Percentiles rank a stretch among this genome's conserved stretches.
Evolutionary conservation across 2,888 invertebrate species (phyloP).

Genomic region (Zaprionus obscuricornis): DNA sequence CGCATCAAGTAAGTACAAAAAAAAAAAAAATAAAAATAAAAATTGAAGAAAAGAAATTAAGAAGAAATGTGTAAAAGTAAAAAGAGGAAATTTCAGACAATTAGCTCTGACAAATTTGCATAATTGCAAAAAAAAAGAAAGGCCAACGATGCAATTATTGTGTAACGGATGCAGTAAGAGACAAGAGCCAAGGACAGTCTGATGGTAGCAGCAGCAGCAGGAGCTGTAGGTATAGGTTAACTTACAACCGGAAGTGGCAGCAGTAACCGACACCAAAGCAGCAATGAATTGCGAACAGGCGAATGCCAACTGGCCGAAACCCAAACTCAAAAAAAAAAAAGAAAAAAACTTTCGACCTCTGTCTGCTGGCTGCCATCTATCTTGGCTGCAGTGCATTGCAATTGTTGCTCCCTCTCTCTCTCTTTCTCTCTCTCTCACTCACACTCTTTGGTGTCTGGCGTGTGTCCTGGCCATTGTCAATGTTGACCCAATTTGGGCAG

Average conservation of each 20-base stretch:
- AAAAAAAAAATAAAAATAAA: too few species aligned
- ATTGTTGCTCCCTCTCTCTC: not conserved
- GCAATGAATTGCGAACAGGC: conserved; percentile 62
- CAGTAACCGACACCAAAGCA: conserved; percentile 67
- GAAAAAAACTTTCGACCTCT: too few species aligned
- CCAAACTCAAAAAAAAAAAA: too few species aligned
- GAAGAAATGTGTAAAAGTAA: too few species aligned
- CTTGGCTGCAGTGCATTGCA: conserved; percentile 17
- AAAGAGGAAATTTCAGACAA: conserved; percentile 65
- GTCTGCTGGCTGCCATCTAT: conserved; percentile 49
- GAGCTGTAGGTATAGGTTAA: too few species aligned
- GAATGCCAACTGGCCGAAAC: conserved; percentile 51
- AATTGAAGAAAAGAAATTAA: too few species aligned
- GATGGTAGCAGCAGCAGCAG: too few species aligned
- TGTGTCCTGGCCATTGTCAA: conserved; percentile 74
- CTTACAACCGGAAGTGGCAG: conserved; percentile 64
- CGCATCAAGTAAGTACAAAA: conserved; percentile 93
- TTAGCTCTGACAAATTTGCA: conserved; percentile 71
- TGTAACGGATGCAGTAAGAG: too few species aligned
- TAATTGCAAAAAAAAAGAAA: conserved; percentile 71
- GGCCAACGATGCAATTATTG: conserved; percentile 73
- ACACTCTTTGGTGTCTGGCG: conserved; percentile 7
- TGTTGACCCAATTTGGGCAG: conserved; percentile 76
- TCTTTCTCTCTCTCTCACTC: not conserved
- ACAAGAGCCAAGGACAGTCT: too few species aligned